These are phyloP conservation scores for Yponomeuta cagnagella DNA, from an alignment of 2,888 invertebrate genomes.

Conservation along the genomic window DNA sequence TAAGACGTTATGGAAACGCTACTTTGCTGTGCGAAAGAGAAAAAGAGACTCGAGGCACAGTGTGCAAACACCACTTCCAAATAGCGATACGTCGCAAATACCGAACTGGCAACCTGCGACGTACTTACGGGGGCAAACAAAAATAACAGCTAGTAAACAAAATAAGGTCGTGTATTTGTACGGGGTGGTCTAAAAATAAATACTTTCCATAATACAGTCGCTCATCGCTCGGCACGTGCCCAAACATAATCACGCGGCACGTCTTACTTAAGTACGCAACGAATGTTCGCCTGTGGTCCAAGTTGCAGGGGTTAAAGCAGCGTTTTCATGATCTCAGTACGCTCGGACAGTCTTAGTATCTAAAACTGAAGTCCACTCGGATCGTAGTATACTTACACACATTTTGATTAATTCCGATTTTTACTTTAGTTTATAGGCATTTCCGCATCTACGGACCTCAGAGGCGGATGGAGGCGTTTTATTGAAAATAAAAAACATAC, in stretches of 20 bases:
- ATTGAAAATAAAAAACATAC: no score
- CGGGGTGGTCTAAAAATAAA: conserved; percentile 3
- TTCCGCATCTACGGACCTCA: no score
- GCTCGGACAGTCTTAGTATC: no score
- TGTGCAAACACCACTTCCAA: background rate
- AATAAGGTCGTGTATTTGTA: background rate
- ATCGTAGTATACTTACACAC: no score
- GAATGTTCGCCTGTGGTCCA: conserved; percentile 16
- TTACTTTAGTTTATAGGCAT: no score
- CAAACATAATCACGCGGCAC: conserved; percentile 44
- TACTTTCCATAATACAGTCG: conserved; percentile 1
- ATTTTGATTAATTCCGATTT: no score
- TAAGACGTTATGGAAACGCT: no score
- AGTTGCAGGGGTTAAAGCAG: conserved; percentile 20
- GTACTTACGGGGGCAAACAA: background rate
- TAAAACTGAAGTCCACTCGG: no score
- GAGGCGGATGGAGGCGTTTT: no score
- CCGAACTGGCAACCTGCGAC: background rate
- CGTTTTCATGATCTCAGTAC: no score
- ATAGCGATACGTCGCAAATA: background rate
- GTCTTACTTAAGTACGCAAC: conserved; percentile 19
- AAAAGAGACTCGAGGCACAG: no score
- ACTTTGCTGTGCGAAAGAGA: no score
- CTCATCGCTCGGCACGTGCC: conserved; percentile 39
- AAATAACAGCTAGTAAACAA: background rate